Percentiles rank a stretch among this genome's conserved stretches.
phyloP scores from a whole-genome alignment of 2,113 vertebrate genomes.

The Chlamydotis undulata region DNA sequence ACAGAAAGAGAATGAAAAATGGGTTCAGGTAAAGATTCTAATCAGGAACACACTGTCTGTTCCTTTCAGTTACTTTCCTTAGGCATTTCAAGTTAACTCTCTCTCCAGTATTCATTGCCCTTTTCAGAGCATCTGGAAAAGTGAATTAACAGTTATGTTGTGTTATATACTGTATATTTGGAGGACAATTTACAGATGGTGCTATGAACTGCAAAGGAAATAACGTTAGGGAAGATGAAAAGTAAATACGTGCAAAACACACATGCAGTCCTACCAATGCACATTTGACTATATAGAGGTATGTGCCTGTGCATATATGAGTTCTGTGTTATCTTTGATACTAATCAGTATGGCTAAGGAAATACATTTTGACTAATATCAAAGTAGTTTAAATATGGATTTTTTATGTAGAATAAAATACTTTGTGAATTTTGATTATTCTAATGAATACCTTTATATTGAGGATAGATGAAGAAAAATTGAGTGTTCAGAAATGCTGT shows the following conservation, averaged over 20 bases:
- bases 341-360: neutral
- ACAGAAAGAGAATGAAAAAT: slow-evolving; percentile 20
- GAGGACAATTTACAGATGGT: neutral
- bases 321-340: neutral
- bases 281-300: neutral
- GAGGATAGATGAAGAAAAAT: neutral
- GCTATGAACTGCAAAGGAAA: neutral
- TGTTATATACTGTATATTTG: neutral
- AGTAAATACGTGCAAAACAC: neutral
- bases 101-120: neutral
- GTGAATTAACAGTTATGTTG: neutral
- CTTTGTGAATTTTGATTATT: neutral
- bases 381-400: neutral
- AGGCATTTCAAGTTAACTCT: neutral
- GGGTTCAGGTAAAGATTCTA: slow-evolving; percentile 20
- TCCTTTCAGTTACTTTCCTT: neutral
- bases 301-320: neutral
- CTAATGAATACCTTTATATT: neutral
- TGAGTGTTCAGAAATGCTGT: neutral
- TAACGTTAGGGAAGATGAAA: neutral
- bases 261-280: neutral
- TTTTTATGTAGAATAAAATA: neutral
- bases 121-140: slow-evolving; percentile 11
- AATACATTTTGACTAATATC: neutral
- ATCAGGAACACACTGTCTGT: neutral